Percentiles rank a stretch among this genome's conserved stretches.
phyloP scores from a whole-genome alignment of 2,888 invertebrate genomes.

The Melinaea menophilus region DNA sequence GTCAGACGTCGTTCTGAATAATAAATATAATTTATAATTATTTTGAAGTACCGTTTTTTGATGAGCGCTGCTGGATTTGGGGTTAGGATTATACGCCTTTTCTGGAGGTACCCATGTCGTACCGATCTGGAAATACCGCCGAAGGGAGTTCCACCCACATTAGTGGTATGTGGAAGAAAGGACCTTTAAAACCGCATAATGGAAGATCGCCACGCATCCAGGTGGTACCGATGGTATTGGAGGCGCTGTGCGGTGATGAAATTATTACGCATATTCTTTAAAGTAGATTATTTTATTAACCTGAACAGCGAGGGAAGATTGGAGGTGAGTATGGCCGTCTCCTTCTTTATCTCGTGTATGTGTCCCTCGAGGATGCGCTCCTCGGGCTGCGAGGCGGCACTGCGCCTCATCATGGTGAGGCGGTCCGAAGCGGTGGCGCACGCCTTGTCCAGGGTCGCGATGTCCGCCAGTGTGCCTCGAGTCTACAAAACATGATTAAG shows the following conservation, averaged over 20 bases:
- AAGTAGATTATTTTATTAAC: slow-evolving; percentile 33
- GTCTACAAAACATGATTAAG: slow-evolving; percentile 74
- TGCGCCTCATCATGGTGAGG: slow-evolving; percentile 82
- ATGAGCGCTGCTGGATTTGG: no score
- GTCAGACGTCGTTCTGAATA: slow-evolving; percentile 86
- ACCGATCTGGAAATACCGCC: no score
- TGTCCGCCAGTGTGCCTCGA: slow-evolving; percentile 91
- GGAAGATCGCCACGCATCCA: no score
- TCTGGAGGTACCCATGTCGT: no score
- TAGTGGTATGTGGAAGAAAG: no score
- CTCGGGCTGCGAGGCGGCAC: slow-evolving; percentile 79
- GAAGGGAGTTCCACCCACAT: no score
- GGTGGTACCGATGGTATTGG: no score
- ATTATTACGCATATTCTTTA: neutral
- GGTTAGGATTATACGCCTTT: no score
- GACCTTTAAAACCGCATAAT: no score
- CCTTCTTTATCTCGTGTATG: slow-evolving; percentile 88
- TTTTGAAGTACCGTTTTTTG: neutral
- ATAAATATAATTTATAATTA: slow-evolving; percentile 9
- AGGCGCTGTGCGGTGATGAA: no score
- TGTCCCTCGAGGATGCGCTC: slow-evolving; percentile 86
- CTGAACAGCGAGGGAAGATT: slow-evolving; percentile 86
- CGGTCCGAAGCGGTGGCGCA: slow-evolving; percentile 90
- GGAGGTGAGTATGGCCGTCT: slow-evolving; percentile 88
- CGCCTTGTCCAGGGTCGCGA: slow-evolving; percentile 92